Evolutionary conservation across 2,797 vertebrate species (phyloP).

Genomic region (Scolopax rusticola): DNA sequence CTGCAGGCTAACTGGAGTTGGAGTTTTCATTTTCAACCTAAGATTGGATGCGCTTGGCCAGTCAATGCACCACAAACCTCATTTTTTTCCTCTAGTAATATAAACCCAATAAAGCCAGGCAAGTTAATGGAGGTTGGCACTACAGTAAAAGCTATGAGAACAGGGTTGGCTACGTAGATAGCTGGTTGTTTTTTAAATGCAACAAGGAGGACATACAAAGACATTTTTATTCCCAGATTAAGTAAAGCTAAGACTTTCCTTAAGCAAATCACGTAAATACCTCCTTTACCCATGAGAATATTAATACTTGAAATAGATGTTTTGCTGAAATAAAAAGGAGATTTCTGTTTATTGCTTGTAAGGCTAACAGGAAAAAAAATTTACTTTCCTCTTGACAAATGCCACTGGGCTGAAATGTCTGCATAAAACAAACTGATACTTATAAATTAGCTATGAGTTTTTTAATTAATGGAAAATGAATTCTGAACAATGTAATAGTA

Average conservation of each 20-base stretch:
- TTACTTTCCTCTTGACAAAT: background rate
- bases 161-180: background rate
- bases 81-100: background rate
- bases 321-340: background rate
- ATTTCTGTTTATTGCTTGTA: background rate
- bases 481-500: background rate
- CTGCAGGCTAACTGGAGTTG: background rate
- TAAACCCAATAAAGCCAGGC: background rate
- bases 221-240: background rate
- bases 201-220: background rate
- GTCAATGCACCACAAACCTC: background rate
- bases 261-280: background rate
- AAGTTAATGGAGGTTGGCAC: background rate
- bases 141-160: background rate
- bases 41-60: constrained; percentile 43
- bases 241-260: background rate
- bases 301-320: background rate
- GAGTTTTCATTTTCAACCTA: constrained; percentile 39
- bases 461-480: constrained; percentile 27
- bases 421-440: background rate
- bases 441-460: constrained; percentile 10
- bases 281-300: background rate
- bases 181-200: background rate
- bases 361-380: background rate
- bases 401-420: background rate